A percentile compares a stretch with the other conserved stretches of the same genome.
Evolutionary conservation across 1,140 invertebrate species (phyloP).

Genomic region (Polyergus mexicanus): DNA sequence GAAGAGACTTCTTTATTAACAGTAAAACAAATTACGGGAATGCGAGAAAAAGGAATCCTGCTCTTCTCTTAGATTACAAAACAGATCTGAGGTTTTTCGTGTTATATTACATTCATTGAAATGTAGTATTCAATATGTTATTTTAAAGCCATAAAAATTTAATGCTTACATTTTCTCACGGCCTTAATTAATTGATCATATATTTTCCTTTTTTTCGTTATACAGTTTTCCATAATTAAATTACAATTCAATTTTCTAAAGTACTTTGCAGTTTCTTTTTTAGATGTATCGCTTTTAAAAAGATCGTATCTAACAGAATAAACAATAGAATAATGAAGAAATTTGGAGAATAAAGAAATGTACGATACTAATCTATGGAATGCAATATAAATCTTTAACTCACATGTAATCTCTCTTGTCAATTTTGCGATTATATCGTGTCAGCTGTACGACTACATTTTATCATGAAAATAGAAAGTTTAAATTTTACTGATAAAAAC

Average conservation of each 20-base stretch:
- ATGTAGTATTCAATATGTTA: not conserved
- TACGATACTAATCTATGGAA: not conserved
- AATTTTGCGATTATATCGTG: too few species aligned
- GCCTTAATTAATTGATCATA: not conserved
- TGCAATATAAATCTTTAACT: too few species aligned
- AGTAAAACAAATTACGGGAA: slow-evolving; percentile 3
- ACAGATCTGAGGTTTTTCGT: not conserved
- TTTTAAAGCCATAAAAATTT: slow-evolving; percentile 7
- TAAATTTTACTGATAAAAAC: too few species aligned
- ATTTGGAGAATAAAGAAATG: not conserved
- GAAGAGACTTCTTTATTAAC: slow-evolving; percentile 20
- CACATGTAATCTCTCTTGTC: too few species aligned
- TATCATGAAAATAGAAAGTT: too few species aligned
- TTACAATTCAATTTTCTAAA: not conserved
- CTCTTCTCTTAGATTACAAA: not conserved
- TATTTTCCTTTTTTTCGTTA: not conserved
- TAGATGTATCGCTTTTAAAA: not conserved
- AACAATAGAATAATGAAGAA: slow-evolving; percentile 5
- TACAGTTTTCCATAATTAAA: slow-evolving; percentile 3
- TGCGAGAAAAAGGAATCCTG: not conserved
- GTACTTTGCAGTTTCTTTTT: not conserved
- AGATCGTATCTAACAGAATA: not conserved
- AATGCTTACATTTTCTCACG: not conserved
- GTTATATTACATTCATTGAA: not conserved
- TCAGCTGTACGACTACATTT: too few species aligned